A percentile compares a stretch with the other conserved stretches of the same genome.
These are phyloP conservation scores for Forbesichthys papilliferus DNA, from an alignment of 2,113 vertebrate species.

Conservation along the genomic window DNA sequence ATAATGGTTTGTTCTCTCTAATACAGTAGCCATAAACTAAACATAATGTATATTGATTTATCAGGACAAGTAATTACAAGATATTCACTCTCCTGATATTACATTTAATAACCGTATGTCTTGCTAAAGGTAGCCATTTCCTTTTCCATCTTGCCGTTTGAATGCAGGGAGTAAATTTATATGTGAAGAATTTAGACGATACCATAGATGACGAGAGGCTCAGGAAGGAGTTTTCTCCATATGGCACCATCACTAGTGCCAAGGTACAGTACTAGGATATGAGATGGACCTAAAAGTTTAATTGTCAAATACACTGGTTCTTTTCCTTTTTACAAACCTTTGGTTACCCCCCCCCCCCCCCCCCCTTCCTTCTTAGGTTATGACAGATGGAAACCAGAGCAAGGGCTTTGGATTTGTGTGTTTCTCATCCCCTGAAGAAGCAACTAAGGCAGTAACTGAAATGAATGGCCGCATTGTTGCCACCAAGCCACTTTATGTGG, in stretches of 20 bases:
- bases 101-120: neutral
- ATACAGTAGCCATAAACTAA: too few relatives aligned
- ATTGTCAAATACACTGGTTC: neutral
- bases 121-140: neutral
- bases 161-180: slow-evolving; percentile 91
- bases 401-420: slow-evolving; percentile 98
- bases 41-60: too few relatives aligned
- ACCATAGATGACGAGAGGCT: slow-evolving; percentile 88
- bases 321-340: neutral
- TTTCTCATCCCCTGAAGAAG: slow-evolving; percentile 97
- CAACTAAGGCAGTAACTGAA: slow-evolving; percentile 95
- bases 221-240: slow-evolving; percentile 92
- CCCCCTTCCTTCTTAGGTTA: slow-evolving; percentile 79
- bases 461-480: slow-evolving; percentile 95
- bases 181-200: slow-evolving; percentile 97
- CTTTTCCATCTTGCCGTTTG: slow-evolving; percentile 2
- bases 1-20: too few relatives aligned
- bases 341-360: neutral
- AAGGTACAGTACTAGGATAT: slow-evolving; percentile 78
- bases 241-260: slow-evolving; percentile 94
- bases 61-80: too few relatives aligned
- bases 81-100: too few relatives aligned
- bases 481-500: slow-evolving; percentile 94
- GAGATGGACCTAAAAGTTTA: neutral
- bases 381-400: slow-evolving; percentile 93